These are phyloP conservation scores for Leptinotarsa undecemlineata DNA, from an alignment of 1,140 invertebrate species.

Conservation along the genomic window DNA sequence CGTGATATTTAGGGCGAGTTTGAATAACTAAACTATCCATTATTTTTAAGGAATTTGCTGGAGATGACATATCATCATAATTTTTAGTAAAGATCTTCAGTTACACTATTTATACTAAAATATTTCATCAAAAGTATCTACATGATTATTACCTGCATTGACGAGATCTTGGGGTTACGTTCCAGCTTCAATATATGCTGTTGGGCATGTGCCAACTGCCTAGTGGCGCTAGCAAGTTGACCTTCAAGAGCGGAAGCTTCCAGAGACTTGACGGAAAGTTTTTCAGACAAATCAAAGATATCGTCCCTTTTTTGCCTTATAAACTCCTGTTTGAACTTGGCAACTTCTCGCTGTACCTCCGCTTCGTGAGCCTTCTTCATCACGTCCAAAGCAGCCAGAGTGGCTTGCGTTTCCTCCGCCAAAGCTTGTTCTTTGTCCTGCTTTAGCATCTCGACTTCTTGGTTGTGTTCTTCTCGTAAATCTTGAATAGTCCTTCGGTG, in stretches of 20 bases:
- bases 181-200: slow-evolving; percentile 79
- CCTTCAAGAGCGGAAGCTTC: slow-evolving; percentile 86
- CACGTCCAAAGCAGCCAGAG: slow-evolving; percentile 81
- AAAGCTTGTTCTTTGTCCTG: slow-evolving; percentile 84
- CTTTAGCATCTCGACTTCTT: slow-evolving; percentile 72
- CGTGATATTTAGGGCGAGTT: too few relatives aligned
- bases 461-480: slow-evolving; percentile 81
- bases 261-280: slow-evolving; percentile 89
- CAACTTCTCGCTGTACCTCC: slow-evolving; percentile 85
- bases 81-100: too few relatives aligned
- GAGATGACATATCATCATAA: too few relatives aligned
- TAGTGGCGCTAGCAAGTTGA: slow-evolving; percentile 74
- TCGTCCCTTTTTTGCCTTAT: slow-evolving; percentile 74
- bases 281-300: slow-evolving; percentile 84
- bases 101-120: too few relatives aligned
- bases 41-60: too few relatives aligned
- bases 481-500: slow-evolving; percentile 83
- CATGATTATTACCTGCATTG: slow-evolving; percentile 57
- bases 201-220: slow-evolving; percentile 78
- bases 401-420: slow-evolving; percentile 86
- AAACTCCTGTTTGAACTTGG: slow-evolving; percentile 85
- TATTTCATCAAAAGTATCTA: too few relatives aligned
- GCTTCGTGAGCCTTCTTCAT: slow-evolving; percentile 92
- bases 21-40: too few relatives aligned
- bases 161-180: slow-evolving; percentile 64